A percentile compares a stretch with the other conserved stretches of the same genome.
These are phyloP conservation scores for Drosophila meridiana DNA, from an alignment of 2,888 invertebrate genomes.

Conservation along the genomic window DNA sequence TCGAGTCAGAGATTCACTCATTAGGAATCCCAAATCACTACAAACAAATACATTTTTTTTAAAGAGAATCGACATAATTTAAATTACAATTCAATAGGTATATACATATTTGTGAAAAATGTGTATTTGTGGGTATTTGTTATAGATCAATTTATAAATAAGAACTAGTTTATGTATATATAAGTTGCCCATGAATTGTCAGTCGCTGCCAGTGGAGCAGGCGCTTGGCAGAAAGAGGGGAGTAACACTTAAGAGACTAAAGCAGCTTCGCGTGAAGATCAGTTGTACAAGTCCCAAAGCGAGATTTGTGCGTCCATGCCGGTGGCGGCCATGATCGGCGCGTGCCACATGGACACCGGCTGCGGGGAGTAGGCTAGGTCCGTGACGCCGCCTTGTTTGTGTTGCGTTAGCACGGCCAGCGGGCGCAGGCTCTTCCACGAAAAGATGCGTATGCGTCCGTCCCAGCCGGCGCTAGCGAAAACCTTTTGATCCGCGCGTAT, in stretches of 20 bases:
- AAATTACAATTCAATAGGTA: neutral
- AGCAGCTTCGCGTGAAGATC: neutral
- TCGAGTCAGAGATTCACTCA: neutral
- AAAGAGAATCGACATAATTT: neutral
- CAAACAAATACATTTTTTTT: neutral
- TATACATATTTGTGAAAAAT: neutral
- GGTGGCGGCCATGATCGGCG: constrained; percentile 92
- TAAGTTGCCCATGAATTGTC: constrained; percentile 24
- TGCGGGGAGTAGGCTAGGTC: constrained; percentile 90
- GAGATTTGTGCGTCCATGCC: constrained; percentile 91
- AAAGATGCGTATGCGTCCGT: constrained; percentile 90
- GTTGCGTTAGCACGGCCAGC: constrained; percentile 90
- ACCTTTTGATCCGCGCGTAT: constrained; percentile 90
- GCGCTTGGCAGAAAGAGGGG: constrained; percentile 7
- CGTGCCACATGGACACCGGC: constrained; percentile 89
- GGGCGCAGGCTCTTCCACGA: constrained; percentile 91
- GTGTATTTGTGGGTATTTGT: neutral
- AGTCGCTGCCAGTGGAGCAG: constrained; percentile 32
- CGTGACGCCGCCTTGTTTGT: constrained; percentile 89
- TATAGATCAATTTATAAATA: neutral
- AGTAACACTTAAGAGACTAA: constrained; percentile 43
- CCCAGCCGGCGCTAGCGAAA: constrained; percentile 91
- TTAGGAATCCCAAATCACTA: neutral
- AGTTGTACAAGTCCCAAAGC: constrained; percentile 93
- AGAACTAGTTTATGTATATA: constrained; percentile 5